These are phyloP conservation scores for Kradibia gibbosae DNA, from an alignment of 1,140 invertebrate genomes.

Conservation along the genomic window DNA sequence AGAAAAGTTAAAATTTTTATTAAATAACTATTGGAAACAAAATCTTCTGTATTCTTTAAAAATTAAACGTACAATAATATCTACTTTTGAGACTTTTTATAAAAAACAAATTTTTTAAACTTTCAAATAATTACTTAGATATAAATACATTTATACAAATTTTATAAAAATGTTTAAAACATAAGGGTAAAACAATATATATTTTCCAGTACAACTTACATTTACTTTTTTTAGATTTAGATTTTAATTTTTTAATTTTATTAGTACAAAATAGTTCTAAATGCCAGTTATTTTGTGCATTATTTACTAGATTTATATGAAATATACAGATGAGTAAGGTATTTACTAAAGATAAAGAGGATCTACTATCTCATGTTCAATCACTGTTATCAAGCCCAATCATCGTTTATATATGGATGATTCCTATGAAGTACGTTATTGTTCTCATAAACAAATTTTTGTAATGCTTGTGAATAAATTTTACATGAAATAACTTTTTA, in stretches of 20 bases:
- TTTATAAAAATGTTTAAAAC: too few relatives aligned
- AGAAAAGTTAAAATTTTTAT: not conserved
- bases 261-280: not conserved
- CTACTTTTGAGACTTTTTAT: too few relatives aligned
- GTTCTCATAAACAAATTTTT: slow-evolving; percentile 1
- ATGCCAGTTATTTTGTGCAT: slow-evolving; percentile 3
- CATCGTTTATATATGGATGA: slow-evolving; percentile 34
- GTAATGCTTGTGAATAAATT: not conserved
- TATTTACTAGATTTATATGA: slow-evolving; percentile 6
- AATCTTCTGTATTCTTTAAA: not conserved
- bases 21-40: not conserved
- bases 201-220: too few relatives aligned
- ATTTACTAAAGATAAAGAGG: slow-evolving; percentile 20
- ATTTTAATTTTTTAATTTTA: not conserved
- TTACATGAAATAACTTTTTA: not conserved
- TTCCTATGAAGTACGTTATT: not conserved
- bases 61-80: too few relatives aligned
- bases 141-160: too few relatives aligned
- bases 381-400: slow-evolving; percentile 19
- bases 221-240: too few relatives aligned
- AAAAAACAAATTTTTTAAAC: too few relatives aligned
- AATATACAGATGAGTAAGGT: not conserved
- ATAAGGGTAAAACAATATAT: too few relatives aligned
- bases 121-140: too few relatives aligned
- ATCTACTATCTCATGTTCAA: slow-evolving; percentile 7